Conservation (phyloP, 2,113 vertebrate genomes). For the Austrofundulus limnaeus region DNA sequence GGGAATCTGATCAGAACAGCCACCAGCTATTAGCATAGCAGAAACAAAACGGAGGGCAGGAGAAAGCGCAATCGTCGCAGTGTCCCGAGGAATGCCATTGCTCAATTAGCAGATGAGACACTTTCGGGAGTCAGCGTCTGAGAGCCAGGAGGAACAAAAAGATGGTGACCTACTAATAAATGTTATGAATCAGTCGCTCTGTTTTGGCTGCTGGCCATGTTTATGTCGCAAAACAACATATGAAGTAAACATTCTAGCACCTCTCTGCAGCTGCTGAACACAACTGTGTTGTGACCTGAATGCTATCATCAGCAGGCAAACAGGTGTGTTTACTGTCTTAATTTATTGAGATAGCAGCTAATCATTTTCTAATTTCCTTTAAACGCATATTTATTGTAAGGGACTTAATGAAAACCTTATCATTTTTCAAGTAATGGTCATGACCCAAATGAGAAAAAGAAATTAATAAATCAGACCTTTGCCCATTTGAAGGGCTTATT, state of each 20-base stretch:
- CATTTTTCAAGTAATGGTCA: neutral
- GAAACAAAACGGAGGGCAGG: slow-evolving; percentile 40
- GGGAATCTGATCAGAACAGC: slow-evolving; percentile 56
- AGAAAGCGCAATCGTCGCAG: slow-evolving; percentile 41
- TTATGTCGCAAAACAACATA: slow-evolving; percentile 2
- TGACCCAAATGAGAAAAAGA: neutral
- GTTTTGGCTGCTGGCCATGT: slow-evolving; percentile 7
- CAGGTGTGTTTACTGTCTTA: neutral
- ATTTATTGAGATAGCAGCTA: neutral
- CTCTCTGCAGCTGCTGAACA: neutral
- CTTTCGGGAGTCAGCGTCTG: slow-evolving; percentile 7
- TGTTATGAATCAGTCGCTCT: neutral
- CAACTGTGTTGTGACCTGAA: neutral
- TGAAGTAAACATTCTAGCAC: neutral
- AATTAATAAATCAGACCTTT: too few species aligned
- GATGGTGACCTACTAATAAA: slow-evolving; percentile 6
- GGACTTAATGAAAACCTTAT: too few species aligned
- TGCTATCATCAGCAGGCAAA: neutral
- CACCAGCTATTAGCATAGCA: slow-evolving; percentile 41
- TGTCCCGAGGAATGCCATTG: slow-evolving; percentile 31
- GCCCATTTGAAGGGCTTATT: too few species aligned
- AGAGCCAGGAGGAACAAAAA: slow-evolving; percentile 8
- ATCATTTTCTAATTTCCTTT: neutral
- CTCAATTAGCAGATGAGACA: slow-evolving; percentile 32
- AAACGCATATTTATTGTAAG: too few species aligned